Base-by-base conservation (phyloP, 2,888 invertebrate species). In the Anagyrus pseudococci region DNA sequence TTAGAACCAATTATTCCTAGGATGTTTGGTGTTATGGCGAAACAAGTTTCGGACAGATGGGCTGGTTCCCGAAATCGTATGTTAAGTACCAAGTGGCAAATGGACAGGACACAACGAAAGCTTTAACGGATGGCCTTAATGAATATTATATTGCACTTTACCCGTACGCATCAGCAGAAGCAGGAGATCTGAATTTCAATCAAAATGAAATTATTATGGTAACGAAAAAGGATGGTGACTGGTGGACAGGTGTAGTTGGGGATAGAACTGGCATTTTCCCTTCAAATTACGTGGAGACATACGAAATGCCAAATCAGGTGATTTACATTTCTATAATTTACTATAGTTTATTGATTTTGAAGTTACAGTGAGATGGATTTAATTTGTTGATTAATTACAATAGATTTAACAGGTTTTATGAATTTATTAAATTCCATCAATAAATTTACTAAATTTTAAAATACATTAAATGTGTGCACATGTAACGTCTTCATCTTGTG, bases 191-290 rank as follows among this genome's bases (percentile, higher is more conserved):
- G 64, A 89, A 85, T 63, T 98, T 98, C 82, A 90, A 91, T 70
- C 85, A 85, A 68, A 88, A 96, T 0, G 98, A 98, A 81, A 84
- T 91, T 71, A 91, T 99, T 62, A 86, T 88, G 71, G 96, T 99
- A 1, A 86, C 88, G 41, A 90, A 94, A 67, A 89, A 92, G 67
- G 96, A 98, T 66, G 98, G 96, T 0, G 98, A 98, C 78, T 99
- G 98, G 98, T 99, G 98, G 98, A 97, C 97, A 4, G 98, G 98
- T 26, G 87, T 89, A 68, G 87, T 95, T 70, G 93, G 91, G 43
- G 85, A 88, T 72, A 86, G 89, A 67, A 87, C 87, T 10, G 99
- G 99, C 58, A 96, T 98, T 70, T 99, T 99, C 83, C 99, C 99
- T 0, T 96, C 95, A 1, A 98, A 97, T 85, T 99, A 98, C 83